Evolutionary conservation across 2,113 vertebrate genomes (phyloP), one percentile per base, ranked within the genome.

Genomic region (Seriola rivoliana): DNA sequence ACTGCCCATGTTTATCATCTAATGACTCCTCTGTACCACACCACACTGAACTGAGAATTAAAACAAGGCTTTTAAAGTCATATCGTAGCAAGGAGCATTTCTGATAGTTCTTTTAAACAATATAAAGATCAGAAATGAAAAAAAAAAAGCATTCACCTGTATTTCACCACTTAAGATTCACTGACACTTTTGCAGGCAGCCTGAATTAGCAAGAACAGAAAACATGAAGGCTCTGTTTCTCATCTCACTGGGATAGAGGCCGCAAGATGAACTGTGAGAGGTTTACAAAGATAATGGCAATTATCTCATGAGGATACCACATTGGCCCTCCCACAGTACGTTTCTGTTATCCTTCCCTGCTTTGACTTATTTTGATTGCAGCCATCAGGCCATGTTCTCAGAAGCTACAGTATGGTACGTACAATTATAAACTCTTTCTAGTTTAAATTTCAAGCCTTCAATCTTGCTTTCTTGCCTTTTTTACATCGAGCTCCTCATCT

Each of bases 1-100:
- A 29, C 63, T 57, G 29, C 12, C 58, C 38, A 34, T 77, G 62
- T 85, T 50, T 77, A 59, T 44, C 55, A 69, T 59, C 7, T 38
- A 55, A 60, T 60, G 19, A 50, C 40, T 72, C 55, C 63, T 7
- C 9, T 62, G 48, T 68, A 62, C 7, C 8, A 55, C 57, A 62
- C 17, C 17, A 23, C 48, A 46, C 12, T 13, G 16, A 57, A 48
- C 32, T 52, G 42, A 54, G 36, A 23, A 62, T 57, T 16, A 29
- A 67, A 67, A 32, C 2, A 12, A 17, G 13, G 17, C 16, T 73
- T 32, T 42, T 23, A 10, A 52, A 16, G 5, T 21, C 5, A 32
- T 36, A n/a, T 48, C 21, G 25, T 23, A 23, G 23, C 23, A 23
- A 23, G 23, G 23, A 23, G 23, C 23, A 23, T 23, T 23, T 23